phyloP scores from a whole-genome alignment of 2,113 vertebrate species.

The Pteruthius melanotis region DNA sequence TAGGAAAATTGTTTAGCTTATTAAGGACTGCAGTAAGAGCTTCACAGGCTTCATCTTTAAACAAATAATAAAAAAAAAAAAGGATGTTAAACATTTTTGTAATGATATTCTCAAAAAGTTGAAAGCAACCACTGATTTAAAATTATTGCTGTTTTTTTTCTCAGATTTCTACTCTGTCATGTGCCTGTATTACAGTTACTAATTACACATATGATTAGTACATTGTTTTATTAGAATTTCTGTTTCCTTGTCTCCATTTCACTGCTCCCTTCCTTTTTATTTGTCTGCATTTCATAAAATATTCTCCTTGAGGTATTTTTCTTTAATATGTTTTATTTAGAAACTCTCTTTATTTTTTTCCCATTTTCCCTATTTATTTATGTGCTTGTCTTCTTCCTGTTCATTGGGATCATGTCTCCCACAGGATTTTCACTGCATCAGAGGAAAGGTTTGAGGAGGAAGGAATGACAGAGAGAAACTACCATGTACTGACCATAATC shows the following conservation, averaged over 20 bases:
- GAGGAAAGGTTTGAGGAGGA: neutral
- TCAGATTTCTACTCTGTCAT: neutral
- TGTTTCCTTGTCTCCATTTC: neutral
- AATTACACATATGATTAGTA: neutral
- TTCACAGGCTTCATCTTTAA: neutral
- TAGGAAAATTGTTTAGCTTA: neutral
- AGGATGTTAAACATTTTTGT: neutral
- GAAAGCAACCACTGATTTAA: neutral
- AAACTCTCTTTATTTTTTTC: neutral
- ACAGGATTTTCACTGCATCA: neutral
- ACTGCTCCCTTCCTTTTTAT: neutral
- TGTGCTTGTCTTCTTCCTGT: neutral
- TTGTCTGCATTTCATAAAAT: neutral
- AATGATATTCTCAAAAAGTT: neutral
- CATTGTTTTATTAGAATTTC: neutral
- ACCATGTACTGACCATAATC: fast-evolving
- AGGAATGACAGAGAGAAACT: neutral
- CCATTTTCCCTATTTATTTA: neutral
- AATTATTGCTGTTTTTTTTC: neutral
- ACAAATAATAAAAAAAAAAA: neutral
- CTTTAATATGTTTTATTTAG: neutral
- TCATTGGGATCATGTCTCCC: neutral
- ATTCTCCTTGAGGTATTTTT: neutral
- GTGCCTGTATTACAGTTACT: neutral
- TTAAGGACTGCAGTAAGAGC: neutral